phyloP scores from a whole-genome alignment of 2,888 invertebrate genomes.

The Plemyria rubiginata region DNA sequence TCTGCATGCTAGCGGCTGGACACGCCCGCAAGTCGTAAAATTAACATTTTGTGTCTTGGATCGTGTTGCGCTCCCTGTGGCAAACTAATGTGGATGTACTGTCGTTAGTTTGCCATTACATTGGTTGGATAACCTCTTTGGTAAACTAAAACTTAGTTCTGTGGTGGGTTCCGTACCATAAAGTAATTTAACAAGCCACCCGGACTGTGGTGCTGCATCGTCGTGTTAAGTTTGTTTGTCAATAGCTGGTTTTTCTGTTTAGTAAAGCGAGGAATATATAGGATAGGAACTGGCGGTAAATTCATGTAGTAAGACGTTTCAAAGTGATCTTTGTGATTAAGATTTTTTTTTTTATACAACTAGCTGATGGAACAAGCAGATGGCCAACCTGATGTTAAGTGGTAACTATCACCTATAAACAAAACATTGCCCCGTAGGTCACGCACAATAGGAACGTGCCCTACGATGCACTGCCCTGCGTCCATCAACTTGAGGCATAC shows the following conservation, averaged over 20 bases:
- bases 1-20: constrained; percentile 50
- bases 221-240: background rate
- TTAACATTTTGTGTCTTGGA: constrained; percentile 44
- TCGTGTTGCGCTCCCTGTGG: constrained; percentile 26
- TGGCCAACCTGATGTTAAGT: too few relatives aligned
- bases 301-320: too few relatives aligned
- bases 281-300: too few relatives aligned
- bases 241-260: background rate
- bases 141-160: constrained; percentile 13
- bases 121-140: constrained; percentile 21
- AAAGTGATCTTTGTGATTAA: too few relatives aligned
- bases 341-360: too few relatives aligned
- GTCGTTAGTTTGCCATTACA: constrained; percentile 23
- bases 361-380: too few relatives aligned
- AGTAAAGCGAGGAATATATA: too few relatives aligned
- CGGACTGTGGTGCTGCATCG: background rate
- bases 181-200: constrained; percentile 13
- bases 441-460: too few relatives aligned
- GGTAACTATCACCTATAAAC: too few relatives aligned
- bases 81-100: constrained; percentile 29
- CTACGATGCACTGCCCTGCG: too few relatives aligned
- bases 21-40: constrained; percentile 45
- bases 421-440: too few relatives aligned
- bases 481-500: too few relatives aligned
- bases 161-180: constrained; percentile 12